Conservation (phyloP, 2,888 invertebrate genomes). For the Meloe dianella region DNA sequence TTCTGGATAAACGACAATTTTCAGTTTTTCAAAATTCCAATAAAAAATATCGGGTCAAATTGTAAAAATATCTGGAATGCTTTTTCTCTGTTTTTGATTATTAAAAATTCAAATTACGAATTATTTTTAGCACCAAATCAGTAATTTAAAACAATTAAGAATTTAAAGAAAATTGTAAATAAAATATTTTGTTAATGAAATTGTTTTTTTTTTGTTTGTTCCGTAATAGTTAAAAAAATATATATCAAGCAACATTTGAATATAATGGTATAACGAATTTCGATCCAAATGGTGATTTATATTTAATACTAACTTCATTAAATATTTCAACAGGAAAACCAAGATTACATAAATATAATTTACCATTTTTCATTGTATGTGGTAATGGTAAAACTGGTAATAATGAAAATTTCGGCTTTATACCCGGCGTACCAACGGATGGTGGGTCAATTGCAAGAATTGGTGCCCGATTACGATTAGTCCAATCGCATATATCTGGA, state of each 20-base stretch:
- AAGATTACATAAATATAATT: constrained; percentile 84
- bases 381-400: constrained; percentile 74
- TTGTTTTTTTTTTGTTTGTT: not conserved
- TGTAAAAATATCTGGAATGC: constrained; percentile 11
- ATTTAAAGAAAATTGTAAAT: not conserved
- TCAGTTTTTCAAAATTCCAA: not conserved
- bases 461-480: constrained; percentile 72
- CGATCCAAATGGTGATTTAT: constrained; percentile 84
- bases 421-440: constrained; percentile 67
- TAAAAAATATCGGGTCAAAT: not conserved
- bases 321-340: constrained; percentile 81
- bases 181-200: not conserved
- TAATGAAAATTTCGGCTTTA: constrained; percentile 71
- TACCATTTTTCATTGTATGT: constrained; percentile 69
- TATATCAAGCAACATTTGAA: constrained; percentile 47
- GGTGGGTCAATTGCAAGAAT: constrained; percentile 80
- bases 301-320: constrained; percentile 75
- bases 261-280: constrained; percentile 82
- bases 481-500: constrained; percentile 69
- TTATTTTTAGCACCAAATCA: not conserved
- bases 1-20: not conserved
- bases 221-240: not conserved
- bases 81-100: not conserved
- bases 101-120: not conserved
- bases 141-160: not conserved